Evolutionary conservation across 2,888 invertebrate species (phyloP).

Genomic region (Microplitis manilae): DNA sequence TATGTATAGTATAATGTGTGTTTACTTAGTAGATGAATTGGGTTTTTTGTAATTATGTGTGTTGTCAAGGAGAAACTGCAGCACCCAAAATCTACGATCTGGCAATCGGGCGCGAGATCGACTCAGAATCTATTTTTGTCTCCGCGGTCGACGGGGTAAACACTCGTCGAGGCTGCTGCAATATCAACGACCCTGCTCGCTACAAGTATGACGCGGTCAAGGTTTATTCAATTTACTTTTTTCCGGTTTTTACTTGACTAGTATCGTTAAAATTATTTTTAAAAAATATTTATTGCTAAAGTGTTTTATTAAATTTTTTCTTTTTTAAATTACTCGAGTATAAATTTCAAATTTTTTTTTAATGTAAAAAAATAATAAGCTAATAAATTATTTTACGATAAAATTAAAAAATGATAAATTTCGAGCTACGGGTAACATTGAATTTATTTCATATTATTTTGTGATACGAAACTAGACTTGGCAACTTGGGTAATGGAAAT

Average conservation of each 20-base stretch:
- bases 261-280: background rate
- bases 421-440: no score
- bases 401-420: no score
- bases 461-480: no score
- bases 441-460: no score
- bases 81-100: slow-evolving; percentile 8
- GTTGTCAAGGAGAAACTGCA: slow-evolving; percentile 24
- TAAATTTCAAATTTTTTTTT: no score
- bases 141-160: slow-evolving; percentile 55
- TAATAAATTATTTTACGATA: no score
- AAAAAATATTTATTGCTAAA: background rate
- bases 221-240: slow-evolving; percentile 50
- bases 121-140: slow-evolving; percentile 60
- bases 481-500: no score
- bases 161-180: slow-evolving; percentile 47
- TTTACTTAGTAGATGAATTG: slow-evolving; percentile 24
- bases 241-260: background rate
- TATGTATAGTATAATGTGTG: slow-evolving; percentile 1
- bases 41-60: background rate
- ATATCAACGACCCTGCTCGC: slow-evolving; percentile 59
- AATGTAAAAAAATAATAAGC: no score
- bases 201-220: slow-evolving; percentile 58
- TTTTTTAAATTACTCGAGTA: no score
- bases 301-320: no score
- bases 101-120: slow-evolving; percentile 44